Evolutionary conservation across 1,140 invertebrate genomes (phyloP), one percentile per base, ranked within the genome.

Genomic region (Bombus waltoni): DNA sequence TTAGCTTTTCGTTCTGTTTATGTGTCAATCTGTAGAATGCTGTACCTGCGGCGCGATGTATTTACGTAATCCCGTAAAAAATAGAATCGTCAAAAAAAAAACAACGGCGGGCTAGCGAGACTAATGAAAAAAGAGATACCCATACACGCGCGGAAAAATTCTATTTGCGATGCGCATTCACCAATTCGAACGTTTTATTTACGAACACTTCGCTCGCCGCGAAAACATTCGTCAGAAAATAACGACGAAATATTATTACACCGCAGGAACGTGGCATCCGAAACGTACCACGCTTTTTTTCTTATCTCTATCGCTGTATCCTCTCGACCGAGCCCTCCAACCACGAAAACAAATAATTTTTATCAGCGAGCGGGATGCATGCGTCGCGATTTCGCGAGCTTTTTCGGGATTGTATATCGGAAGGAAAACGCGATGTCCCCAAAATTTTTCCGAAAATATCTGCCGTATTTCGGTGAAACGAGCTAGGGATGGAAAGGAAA

Each of bases 171-270:
- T 53, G 75, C 35, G 72, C 73, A 62, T 83, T 62, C 81, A 32
- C 59, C 81, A 25, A 82, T 82, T 65, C 57, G 81, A 75, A 76
- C 73, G 81, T 83, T 83, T 76, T 83, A 75, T 83, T 83, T 76
- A 73, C 81, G 65, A 76, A 83, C 73, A 83, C 81, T 59, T 75
- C 81, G 72, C 18, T 32, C 42, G 28, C 57, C 57, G 13, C 35
- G 73, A 42, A 83, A 82, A 75, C 32, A 72, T 73, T 44, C n/a
- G n/a, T 42, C 70, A 57, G 40, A n/a, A 76, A 71, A 70, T 59
- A 79, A 79, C 75, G 75, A 35, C 40, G 66, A 79, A 79, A 84
- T 84, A 79, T 84, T 70, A 84, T 84, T 84, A 84, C 42, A 84
- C 82, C 40, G 25, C 32, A 10, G 82, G 65, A 84, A 84, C 71